Percentiles rank a stretch among this genome's conserved stretches.
phyloP scores from a whole-genome alignment of 2,888 invertebrate genomes.

The Synanthedon andrenaeformis region DNA sequence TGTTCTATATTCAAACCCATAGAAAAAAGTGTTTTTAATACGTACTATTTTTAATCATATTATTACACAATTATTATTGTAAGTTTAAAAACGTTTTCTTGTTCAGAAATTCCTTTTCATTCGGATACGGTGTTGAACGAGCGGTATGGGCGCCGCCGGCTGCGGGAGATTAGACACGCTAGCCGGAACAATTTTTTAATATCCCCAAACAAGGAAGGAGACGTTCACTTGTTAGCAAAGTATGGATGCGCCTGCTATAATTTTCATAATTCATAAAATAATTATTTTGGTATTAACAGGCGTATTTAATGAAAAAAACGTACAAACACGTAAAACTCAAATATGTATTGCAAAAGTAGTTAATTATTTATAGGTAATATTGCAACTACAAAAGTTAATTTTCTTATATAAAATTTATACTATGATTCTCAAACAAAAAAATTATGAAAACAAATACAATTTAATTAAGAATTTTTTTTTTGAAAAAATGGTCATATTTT shows the following conservation, averaged over 20 bases:
- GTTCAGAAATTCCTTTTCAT: constrained; percentile 19
- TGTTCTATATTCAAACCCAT: too few relatives aligned
- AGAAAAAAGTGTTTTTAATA: neutral
- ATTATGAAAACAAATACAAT: too few relatives aligned
- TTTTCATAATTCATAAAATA: neutral
- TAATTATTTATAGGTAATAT: too few relatives aligned
- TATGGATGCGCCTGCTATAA: constrained; percentile 22
- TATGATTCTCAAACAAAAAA: too few relatives aligned
- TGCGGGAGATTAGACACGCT: constrained; percentile 65
- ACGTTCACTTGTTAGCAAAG: constrained; percentile 25
- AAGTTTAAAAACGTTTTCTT: constrained; percentile 4
- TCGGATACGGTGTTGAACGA: constrained; percentile 16
- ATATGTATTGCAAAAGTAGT: too few relatives aligned
- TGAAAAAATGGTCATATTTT: too few relatives aligned
- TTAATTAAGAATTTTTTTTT: too few relatives aligned
- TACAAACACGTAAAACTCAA: too few relatives aligned
- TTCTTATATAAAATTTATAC: too few relatives aligned
- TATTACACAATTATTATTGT: neutral
- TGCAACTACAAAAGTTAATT: too few relatives aligned
- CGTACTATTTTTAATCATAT: neutral
- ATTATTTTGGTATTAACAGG: neutral
- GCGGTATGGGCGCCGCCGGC: constrained; percentile 42
- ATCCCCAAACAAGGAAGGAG: constrained; percentile 63
- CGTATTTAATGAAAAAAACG: too few relatives aligned
- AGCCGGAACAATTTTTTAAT: constrained; percentile 71